Base-by-base conservation (phyloP, 2,888 invertebrate genomes). In the Caenorhabditis zanzibari region DNA sequence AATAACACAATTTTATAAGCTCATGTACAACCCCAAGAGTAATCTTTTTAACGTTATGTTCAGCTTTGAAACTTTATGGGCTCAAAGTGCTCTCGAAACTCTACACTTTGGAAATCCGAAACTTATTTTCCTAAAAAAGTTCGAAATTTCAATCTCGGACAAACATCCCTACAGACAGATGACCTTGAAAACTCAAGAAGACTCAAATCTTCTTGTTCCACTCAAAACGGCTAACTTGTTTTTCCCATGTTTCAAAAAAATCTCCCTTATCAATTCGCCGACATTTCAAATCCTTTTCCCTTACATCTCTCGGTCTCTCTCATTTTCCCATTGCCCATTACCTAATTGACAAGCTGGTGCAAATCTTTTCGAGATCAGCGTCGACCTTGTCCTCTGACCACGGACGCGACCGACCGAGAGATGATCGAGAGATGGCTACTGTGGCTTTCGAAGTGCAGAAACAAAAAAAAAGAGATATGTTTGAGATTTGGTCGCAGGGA, bases 361-460 rank as follows among this genome's bases (percentile, higher is more conserved):
- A 77, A 77, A 77, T 69, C 61, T 68, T 35, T 19, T 38, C 47
- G 28, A 76, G 49, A 73, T 59, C 61, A 49, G 49, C 35, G 66
- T n/a, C 64, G 79, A 79, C 79, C 79, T 79, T 79, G 79, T 79
- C 79, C 71, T 79, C 79, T 79, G 79, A 64, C 71, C 61, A 71
- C 71, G 71, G 77, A 77, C 49, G 77, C 77, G 69, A 26, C 69
- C 69, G 77, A 77, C 69, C 69, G 77, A 77, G 52, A 66, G 61
- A 77, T 77, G 77, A 69, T 77, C 75, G 75, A 66, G 66, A 4
- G 16, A 10, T 47, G 41, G 32, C 66, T 28, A 38, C 38, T 38
- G 38, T 38, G 79, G 71, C 71, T 79, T 77, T 71, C 71, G 63
- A 79, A 79, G 79, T 79, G 61, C 79, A 79, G 49, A 1, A 32